phyloP scores from a whole-genome alignment of 1,140 invertebrate genomes.

The Helicorthomorpha holstii region DNA sequence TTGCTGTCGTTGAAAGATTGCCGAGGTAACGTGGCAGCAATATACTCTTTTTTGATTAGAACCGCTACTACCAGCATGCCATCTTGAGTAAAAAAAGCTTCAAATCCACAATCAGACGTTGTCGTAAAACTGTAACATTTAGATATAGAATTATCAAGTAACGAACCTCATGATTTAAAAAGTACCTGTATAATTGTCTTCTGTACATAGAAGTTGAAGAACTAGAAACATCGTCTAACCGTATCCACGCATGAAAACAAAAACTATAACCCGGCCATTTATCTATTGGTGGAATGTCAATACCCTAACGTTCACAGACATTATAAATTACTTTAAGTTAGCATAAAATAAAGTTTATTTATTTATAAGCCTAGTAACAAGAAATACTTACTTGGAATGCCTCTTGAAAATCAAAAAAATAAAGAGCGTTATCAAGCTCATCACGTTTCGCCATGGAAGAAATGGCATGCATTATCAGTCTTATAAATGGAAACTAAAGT shows the following conservation, averaged over 20 bases:
- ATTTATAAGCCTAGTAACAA: background rate
- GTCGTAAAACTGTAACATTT: slow-evolving; percentile 16
- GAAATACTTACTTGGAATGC: slow-evolving; percentile 20
- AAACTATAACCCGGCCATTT: slow-evolving; percentile 40
- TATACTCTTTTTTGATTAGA: slow-evolving; percentile 37
- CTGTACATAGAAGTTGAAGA: slow-evolving; percentile 16
- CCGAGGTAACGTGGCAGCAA: slow-evolving; percentile 32
- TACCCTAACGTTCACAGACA: slow-evolving; percentile 20
- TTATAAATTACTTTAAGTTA: background rate
- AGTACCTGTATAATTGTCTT: slow-evolving; percentile 32
- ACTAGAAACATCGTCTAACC: slow-evolving; percentile 27
- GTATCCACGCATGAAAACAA: slow-evolving; percentile 38
- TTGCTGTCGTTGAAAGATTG: slow-evolving; percentile 32
- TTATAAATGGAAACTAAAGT: slow-evolving; percentile 27
- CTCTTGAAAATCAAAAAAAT: slow-evolving; percentile 35
- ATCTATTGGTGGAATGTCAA: slow-evolving; percentile 30
- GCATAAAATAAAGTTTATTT: background rate
- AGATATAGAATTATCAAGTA: slow-evolving; percentile 3
- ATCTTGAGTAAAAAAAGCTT: slow-evolving; percentile 38
- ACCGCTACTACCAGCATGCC: slow-evolving; percentile 37
- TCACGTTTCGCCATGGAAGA: slow-evolving; percentile 29
- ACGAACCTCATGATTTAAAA: slow-evolving; percentile 3
- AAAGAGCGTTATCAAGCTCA: slow-evolving; percentile 23
- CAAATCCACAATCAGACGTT: slow-evolving; percentile 34
- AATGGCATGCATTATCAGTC: slow-evolving; percentile 26